Conservation (phyloP, 2,797 vertebrate genomes). For the Melopsittacus undulatus region DNA sequence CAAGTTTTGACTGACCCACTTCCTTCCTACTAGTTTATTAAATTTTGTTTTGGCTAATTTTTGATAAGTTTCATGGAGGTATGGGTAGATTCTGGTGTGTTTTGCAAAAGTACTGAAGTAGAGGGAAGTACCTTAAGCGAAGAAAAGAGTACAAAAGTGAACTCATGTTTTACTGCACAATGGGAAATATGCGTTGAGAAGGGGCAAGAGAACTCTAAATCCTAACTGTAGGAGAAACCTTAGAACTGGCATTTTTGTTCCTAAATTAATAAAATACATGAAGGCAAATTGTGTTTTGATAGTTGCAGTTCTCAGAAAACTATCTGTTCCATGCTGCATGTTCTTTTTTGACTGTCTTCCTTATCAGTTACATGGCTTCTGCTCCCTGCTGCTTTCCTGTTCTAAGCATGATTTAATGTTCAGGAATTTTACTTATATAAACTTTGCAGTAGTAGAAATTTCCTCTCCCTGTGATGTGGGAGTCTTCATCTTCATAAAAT, state of each 20-base stretch:
- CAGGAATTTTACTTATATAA: slow-evolving; percentile 37
- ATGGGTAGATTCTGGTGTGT: neutral
- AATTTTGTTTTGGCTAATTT: neutral
- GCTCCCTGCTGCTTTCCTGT: slow-evolving; percentile 19
- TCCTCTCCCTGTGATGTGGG: neutral
- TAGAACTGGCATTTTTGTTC: neutral
- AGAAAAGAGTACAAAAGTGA: neutral
- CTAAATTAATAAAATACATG: neutral
- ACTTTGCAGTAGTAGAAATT: slow-evolving; percentile 16
- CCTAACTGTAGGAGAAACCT: neutral
- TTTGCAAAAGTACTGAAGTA: neutral
- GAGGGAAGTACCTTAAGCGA: neutral
- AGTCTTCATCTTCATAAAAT: neutral
- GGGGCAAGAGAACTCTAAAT: neutral
- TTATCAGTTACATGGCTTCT: neutral
- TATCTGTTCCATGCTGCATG: neutral
- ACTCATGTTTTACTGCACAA: neutral
- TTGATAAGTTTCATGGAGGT: neutral
- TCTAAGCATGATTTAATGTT: slow-evolving; percentile 12
- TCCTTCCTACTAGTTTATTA: neutral
- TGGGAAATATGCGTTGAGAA: neutral
- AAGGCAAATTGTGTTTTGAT: neutral
- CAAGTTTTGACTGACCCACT: neutral
- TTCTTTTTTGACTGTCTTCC: neutral
- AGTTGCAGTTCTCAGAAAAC: neutral